Base-by-base conservation (phyloP, 2,888 invertebrate genomes). In the Dichetophora obliterata region DNA sequence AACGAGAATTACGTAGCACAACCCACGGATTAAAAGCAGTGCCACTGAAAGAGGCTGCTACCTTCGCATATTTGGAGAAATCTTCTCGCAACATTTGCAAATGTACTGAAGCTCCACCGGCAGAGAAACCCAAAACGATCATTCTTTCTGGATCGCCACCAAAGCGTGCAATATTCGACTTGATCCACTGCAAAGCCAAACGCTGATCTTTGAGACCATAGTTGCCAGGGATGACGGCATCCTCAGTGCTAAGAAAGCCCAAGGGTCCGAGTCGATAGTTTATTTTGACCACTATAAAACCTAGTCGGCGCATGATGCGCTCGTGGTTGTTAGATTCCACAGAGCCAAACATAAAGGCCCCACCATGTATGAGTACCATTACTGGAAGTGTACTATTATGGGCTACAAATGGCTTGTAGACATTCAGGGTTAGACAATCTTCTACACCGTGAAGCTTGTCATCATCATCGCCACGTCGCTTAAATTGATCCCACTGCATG, bases 161-260 rank as follows among this genome's bases (percentile, higher is more conserved):
- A 82, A 95, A 95, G 85, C 90, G 90, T 81, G 91, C 89, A 77
- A 95, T 93, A 85, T 95, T 93, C 63, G 91, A 88, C 76, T 92
- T 91, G 0, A 94, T 89, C 94, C 94, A 95, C 82, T 91, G 91
- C 59, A 95, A 86, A 0, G 94, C 94, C 80, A 93, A 90, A 31
- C 91, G 90, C 89, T 95, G 95, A 90, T 95, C 95, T 84, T 94
- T 94, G 43, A 95, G 85, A 0, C 95, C 95, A 82, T 91, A 92
- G 86, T 95, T 95, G 5, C 94, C 94, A 0, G 95, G 92, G 0
- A 93, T 90, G 0, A 91, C 84, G 0, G 91, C 91, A 81, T 95
- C 94, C 50, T 93, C 94, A 0, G 95, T 94, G 84, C 94, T 94
- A 0, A 95, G 89, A 86, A 95, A 95, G 66, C 95, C 94, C 76